Conservation (phyloP, 2,113 vertebrate species). For the Thryonomys swinderianus region DNA sequence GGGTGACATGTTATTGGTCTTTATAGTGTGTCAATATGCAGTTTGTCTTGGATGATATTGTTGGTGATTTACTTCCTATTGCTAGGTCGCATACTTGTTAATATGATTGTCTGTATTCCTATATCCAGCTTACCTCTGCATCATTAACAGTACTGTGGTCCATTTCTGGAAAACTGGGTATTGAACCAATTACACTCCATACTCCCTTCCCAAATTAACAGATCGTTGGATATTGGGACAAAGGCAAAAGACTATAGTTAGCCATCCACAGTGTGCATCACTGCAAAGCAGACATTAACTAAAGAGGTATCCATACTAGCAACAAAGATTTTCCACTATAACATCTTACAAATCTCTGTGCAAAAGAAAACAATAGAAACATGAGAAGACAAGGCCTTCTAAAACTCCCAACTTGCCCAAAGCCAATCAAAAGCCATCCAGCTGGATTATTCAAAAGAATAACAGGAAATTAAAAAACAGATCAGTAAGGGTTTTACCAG, state of each 20-base stretch:
- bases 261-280: background rate
- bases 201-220: background rate
- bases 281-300: background rate
- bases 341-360: background rate
- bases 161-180: background rate
- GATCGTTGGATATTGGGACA: background rate
- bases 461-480: background rate
- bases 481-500: too few relatives aligned
- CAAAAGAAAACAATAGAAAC: background rate
- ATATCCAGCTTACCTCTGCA: background rate
- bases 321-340: background rate
- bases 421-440: background rate
- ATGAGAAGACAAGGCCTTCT: background rate
- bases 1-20: background rate
- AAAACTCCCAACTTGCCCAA: background rate
- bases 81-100: background rate
- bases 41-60: background rate
- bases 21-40: background rate
- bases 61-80: background rate
- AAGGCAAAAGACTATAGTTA: background rate
- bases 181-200: background rate
- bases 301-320: background rate
- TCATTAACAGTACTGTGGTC: too few relatives aligned
- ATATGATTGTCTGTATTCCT: background rate
- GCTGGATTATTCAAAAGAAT: background rate